Percentiles rank a stretch among this genome's conserved stretches.
Conservation (phyloP, 2,888 invertebrate genomes). For the Eilema griseolum region DNA sequence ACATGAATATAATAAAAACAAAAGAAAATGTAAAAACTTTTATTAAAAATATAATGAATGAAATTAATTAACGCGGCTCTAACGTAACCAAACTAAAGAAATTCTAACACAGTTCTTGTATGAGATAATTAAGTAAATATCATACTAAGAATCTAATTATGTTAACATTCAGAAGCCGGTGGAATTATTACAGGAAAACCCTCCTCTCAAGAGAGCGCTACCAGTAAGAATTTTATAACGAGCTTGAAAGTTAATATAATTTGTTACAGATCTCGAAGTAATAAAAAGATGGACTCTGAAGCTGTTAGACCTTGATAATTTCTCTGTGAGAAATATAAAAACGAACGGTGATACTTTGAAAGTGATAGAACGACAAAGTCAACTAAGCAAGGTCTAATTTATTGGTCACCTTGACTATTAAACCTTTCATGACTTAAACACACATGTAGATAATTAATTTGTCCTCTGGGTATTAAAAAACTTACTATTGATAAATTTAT, state of each 20-base stretch:
- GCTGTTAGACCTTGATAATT: conserved; percentile 15
- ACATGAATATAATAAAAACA: not conserved
- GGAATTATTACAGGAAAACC: conserved; percentile 46
- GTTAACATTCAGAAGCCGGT: conserved; percentile 26
- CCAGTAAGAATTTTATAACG: conserved; percentile 49
- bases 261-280: conserved; percentile 36
- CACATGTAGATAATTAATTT: too few relatives aligned
- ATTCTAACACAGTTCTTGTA: not conserved
- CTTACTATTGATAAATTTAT: too few relatives aligned
- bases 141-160: conserved; percentile 46
- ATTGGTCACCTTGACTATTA: too few relatives aligned
- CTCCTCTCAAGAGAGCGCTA: conserved; percentile 29
- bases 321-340: not conserved
- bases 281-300: conserved; percentile 44
- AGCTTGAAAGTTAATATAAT: conserved; percentile 46
- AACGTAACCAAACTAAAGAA: not conserved
- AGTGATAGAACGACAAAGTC: not conserved
- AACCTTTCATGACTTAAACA: too few relatives aligned
- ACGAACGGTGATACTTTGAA: not conserved
- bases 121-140: not conserved
- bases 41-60: not conserved
- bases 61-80: not conserved
- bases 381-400: not conserved
- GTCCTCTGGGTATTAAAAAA: too few relatives aligned
- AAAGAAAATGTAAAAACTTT: not conserved